These are phyloP conservation scores for Hylia prasina DNA, from an alignment of 2,113 vertebrate species.

Conservation along the genomic window DNA sequence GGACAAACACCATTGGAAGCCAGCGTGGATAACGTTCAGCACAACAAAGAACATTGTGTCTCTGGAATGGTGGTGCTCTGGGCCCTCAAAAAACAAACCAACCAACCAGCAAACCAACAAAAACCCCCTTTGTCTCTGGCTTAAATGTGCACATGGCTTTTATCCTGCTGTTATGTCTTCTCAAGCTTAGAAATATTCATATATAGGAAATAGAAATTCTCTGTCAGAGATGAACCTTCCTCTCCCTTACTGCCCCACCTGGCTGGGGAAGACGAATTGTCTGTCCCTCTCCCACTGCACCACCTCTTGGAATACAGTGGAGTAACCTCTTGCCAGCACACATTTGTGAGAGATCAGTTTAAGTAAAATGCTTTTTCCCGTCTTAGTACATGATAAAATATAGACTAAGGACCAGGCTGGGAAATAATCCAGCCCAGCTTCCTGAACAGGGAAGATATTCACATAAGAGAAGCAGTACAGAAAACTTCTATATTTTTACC, in stretches of 20 bases:
- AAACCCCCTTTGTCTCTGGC: neutral
- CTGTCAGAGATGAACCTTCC: neutral
- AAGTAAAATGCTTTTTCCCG: neutral
- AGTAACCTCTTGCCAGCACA: neutral
- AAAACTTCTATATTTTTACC: neutral
- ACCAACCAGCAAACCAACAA: neutral
- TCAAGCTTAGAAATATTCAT: neutral
- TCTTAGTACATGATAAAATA: neutral
- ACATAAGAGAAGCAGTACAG: neutral
- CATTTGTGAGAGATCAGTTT: neutral
- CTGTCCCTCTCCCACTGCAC: neutral
- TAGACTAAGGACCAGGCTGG: neutral
- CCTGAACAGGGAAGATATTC: neutral
- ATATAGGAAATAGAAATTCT: neutral
- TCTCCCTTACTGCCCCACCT: neutral
- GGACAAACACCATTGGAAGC: neutral
- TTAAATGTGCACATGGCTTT: neutral
- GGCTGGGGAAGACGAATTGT: rapidly evolving
- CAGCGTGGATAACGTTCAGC: neutral
- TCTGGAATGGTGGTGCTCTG: neutral
- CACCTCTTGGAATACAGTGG: no score
- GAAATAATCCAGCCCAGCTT: neutral
- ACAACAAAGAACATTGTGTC: neutral
- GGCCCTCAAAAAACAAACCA: neutral
- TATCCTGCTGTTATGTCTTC: neutral